phyloP scores from a whole-genome alignment of 2,797 vertebrate species.

The Scyliorhinus canicula region DNA sequence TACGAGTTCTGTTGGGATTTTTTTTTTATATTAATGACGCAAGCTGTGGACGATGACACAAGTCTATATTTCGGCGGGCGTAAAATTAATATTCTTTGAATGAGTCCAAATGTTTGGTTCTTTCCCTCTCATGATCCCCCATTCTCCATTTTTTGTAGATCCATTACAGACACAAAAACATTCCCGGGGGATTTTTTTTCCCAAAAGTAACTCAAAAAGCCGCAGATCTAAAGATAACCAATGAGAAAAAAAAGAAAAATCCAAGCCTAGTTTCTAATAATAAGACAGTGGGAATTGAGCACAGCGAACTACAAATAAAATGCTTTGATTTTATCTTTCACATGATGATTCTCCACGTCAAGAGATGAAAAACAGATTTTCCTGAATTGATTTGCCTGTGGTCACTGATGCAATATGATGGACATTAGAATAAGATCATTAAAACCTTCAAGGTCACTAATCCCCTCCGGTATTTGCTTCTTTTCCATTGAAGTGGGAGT shows the following conservation, averaged over 20 bases:
- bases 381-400: neutral
- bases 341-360: neutral
- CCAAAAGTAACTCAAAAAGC: neutral
- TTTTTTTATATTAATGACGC: neutral
- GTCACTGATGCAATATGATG: neutral
- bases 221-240: neutral
- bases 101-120: neutral
- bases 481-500: neutral
- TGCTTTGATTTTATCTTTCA: neutral
- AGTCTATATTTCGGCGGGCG: too few relatives aligned
- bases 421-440: neutral
- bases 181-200: too few relatives aligned
- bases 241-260: neutral
- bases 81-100: neutral
- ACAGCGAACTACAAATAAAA: neutral
- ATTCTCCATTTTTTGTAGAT: neutral
- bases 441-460: constrained; percentile 7
- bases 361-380: neutral
- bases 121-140: neutral
- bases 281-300: neutral
- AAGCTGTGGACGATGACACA: neutral
- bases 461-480: constrained; percentile 16
- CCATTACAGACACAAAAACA: neutral
- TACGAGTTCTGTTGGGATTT: neutral
- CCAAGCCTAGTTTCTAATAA: neutral